Evolutionary conservation across 2,888 invertebrate species (phyloP).

Genomic region (Epirrhoe alternata): DNA sequence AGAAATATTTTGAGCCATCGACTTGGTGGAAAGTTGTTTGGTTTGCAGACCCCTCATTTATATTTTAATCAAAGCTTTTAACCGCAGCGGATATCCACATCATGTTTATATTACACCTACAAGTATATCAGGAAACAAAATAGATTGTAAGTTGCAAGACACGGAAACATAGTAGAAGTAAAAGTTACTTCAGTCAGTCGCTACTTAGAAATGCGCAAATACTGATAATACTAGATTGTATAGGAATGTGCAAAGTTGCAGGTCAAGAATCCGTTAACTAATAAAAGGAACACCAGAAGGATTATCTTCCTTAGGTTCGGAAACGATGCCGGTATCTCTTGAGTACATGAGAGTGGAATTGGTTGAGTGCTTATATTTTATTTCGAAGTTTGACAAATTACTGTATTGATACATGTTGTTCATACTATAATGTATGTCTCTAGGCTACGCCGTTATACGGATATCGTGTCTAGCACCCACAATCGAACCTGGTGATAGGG

Average conservation of each 20-base stretch:
- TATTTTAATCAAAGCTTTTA: background rate
- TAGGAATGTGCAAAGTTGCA: background rate
- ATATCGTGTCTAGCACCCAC: background rate
- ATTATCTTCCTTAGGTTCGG: background rate
- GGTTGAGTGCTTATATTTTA: background rate
- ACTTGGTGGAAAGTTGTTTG: slow-evolving; percentile 36
- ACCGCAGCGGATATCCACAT: background rate
- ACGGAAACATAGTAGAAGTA: slow-evolving; percentile 38
- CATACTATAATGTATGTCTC: background rate
- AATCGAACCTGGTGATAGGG: background rate
- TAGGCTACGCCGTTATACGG: background rate
- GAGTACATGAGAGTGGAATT: background rate
- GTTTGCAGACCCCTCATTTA: background rate
- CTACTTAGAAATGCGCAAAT: slow-evolving; percentile 26
- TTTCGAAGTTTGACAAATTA: background rate
- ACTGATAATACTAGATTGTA: slow-evolving; percentile 1
- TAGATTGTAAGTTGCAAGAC: slow-evolving; percentile 19
- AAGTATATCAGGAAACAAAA: slow-evolving; percentile 23
- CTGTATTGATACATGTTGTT: background rate
- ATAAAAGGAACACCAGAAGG: background rate
- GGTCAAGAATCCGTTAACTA: background rate
- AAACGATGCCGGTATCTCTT: background rate
- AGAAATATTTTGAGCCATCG: slow-evolving; percentile 38
- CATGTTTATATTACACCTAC: background rate
- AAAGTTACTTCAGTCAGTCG: slow-evolving; percentile 26